Conservation (phyloP, 2,113 vertebrate species). For the Panthera uncia region DNA sequence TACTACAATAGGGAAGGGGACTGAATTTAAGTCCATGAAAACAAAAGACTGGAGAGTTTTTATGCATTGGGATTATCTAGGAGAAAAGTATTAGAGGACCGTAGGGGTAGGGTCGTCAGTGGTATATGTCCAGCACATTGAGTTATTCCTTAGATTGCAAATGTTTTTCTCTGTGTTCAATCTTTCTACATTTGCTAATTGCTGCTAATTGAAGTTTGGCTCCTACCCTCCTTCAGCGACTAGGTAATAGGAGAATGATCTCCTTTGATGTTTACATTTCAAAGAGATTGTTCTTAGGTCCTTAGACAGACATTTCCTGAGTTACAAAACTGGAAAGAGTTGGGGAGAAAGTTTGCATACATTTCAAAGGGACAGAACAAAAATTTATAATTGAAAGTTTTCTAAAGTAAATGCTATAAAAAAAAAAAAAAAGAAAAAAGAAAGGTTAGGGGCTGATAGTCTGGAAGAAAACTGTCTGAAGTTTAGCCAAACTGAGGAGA, state of each 20-base stretch:
- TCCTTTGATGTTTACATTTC: conserved; percentile 29
- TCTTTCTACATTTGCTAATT: not conserved
- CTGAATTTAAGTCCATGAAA: not conserved
- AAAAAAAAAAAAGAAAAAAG: not conserved
- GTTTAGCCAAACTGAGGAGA: not conserved
- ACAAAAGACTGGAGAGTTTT: not conserved
- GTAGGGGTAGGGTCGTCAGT: not conserved
- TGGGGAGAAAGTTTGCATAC: not conserved
- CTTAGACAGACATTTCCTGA: not conserved
- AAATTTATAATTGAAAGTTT: not conserved
- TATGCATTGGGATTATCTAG: not conserved
- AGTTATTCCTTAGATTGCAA: not conserved
- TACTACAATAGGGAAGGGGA: not conserved
- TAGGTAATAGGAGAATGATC: not conserved
- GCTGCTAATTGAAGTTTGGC: not conserved
- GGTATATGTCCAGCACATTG: not conserved
- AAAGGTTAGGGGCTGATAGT: not conserved
- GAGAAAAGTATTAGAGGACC: not conserved
- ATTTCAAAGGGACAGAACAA: not conserved
- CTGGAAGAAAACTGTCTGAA: not conserved
- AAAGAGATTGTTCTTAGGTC: conserved; percentile 10
- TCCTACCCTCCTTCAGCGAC: not conserved
- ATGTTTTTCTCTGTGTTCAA: not conserved
- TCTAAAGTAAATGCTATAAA: not conserved
- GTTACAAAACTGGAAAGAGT: not conserved